Evolutionary conservation across 2,113 vertebrate species (phyloP).

Genomic region (Porphyrio hochstetteri): DNA sequence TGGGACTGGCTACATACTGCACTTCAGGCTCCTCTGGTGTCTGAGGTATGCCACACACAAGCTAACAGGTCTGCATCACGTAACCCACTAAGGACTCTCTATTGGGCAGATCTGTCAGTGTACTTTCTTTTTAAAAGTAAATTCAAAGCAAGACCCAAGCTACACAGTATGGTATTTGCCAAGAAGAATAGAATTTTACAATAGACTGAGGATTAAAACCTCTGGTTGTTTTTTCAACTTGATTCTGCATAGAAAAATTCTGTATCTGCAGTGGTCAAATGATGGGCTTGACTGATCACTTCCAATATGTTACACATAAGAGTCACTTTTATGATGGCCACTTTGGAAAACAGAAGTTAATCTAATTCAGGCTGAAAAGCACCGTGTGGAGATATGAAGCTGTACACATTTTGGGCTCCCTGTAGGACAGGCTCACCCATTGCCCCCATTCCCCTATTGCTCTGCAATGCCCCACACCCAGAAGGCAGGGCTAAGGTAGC

Average conservation of each 20-base stretch:
- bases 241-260: not conserved
- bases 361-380: not conserved
- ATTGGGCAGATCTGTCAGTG: not conserved
- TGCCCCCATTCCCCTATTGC: not conserved
- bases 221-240: accelerated
- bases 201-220: not conserved
- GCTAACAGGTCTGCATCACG: not conserved
- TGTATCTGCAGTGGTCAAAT: not conserved
- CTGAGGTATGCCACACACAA: accelerated
- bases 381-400: not conserved
- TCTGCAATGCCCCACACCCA: not conserved
- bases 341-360: not conserved
- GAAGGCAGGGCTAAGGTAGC: not conserved
- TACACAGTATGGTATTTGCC: not conserved
- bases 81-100: accelerated
- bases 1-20: accelerated
- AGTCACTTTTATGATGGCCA: not conserved
- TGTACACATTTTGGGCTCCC: not conserved
- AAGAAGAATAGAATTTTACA: not conserved
- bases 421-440: not conserved
- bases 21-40: not conserved
- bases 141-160: not conserved
- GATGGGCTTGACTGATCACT: not conserved
- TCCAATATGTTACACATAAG: accelerated
- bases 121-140: not conserved